Percentiles rank a stretch among this genome's conserved stretches.
Evolutionary conservation across 2,113 vertebrate species (phyloP).

Genomic region (Poicephalus meyeri): DNA sequence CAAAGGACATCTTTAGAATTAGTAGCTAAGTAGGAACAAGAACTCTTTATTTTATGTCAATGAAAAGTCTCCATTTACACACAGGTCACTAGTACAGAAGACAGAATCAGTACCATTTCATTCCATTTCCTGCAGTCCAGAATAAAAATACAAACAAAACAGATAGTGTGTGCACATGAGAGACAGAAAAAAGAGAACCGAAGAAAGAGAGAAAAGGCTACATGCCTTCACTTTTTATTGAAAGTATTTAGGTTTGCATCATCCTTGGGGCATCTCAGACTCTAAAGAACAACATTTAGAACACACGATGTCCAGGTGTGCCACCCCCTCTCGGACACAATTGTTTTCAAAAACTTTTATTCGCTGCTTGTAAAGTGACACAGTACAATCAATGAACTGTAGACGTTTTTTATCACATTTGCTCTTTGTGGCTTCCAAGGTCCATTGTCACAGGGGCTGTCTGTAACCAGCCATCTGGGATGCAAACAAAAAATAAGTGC

Average conservation of each 20-base stretch:
- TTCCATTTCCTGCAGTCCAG: background rate
- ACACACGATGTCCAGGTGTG: background rate
- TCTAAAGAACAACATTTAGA: background rate
- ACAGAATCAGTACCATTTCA: background rate
- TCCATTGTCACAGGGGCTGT: background rate
- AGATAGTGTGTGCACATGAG: background rate
- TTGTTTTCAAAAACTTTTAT: slow-evolving; percentile 51
- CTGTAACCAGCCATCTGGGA: slow-evolving; percentile 10
- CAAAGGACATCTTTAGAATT: background rate
- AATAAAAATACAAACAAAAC: background rate
- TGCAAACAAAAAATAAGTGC: background rate
- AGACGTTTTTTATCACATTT: background rate
- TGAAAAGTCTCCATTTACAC: background rate
- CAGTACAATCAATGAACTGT: slow-evolving; percentile 22
- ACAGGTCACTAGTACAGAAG: background rate
- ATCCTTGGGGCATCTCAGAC: background rate
- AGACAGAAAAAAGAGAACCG: background rate
- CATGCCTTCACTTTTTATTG: slow-evolving; percentile 46
- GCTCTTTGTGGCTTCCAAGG: background rate
- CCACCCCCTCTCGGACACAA: background rate
- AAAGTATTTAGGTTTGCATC: background rate
- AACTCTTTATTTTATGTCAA: background rate
- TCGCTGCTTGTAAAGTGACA: background rate
- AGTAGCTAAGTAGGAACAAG: background rate
- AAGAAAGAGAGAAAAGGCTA: background rate